Evolutionary conservation across 2,113 vertebrate genomes (phyloP), one percentile per base, ranked within the genome.

Genomic region (Chaetops frenatus): DNA sequence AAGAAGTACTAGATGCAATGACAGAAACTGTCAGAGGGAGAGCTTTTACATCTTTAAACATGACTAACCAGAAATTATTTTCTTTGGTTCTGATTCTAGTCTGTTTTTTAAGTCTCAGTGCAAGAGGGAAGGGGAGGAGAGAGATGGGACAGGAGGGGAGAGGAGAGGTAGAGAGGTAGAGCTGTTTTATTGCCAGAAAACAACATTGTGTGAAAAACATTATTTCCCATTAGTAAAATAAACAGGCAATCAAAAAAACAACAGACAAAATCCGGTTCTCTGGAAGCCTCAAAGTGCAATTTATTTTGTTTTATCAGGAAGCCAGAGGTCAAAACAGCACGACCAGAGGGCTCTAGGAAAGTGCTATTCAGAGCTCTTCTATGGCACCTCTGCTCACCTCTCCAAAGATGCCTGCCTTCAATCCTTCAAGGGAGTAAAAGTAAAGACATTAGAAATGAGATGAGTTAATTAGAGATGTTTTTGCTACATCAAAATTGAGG

Each of bases 211-310:
- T 42, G 31, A 22, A 87, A 66, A 36, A 4, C 1, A 2, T 20
- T 2, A 22, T 36, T 85, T 86, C n/a, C 11, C 25, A 29, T 24
- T 29, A 24, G 28, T 27, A 11, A 51, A 66, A 57, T 10, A 36
- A 45, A 31, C 4, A n/a, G 33, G 4, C 3, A 70, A 44, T 3
- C 4, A 31, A 13, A 12, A 69, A 53, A 5, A 5, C 64, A 33
- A 0, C 1, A n/a, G 9, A 14, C 10, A 73, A n/a, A 35, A 35
- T 31, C 28, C 15, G 1, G 12, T 48, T 81, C 50, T 56, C 20
- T 58, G 12, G 25, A 86, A 89, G 25, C 4, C 16, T 74, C 10
- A 66, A 92, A 82, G 23, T 22, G 5, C 1, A 71, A 54, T 62
- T 23, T 4, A 21, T 61, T 61, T 70, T 73, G 7, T 65, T 66